Conservation (phyloP, 2,113 vertebrate species). For the Nothobranchius furzeri region DNA sequence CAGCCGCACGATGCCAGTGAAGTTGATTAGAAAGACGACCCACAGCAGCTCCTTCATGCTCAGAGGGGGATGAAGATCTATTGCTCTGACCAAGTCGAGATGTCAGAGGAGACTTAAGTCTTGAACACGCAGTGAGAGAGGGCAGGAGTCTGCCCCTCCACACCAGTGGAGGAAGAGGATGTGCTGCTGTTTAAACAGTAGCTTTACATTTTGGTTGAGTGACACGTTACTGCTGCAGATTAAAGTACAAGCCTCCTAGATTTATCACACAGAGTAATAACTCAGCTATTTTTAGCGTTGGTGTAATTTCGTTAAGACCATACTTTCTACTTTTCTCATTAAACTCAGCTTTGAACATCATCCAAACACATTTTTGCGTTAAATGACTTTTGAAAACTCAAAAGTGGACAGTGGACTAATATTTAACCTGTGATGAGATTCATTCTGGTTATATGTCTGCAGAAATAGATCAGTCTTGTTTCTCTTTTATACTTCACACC, state of each 20-base stretch:
- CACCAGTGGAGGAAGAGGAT: neutral
- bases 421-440: neutral
- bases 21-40: constrained; percentile 19
- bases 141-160: constrained; percentile 12
- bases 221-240: neutral
- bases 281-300: too few relatives aligned
- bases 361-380: too few relatives aligned
- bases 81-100: constrained; percentile 1
- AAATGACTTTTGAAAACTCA: too few relatives aligned
- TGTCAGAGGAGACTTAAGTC: too few relatives aligned
- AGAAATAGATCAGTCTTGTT: neutral
- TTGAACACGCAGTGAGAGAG: neutral
- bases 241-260: neutral
- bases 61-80: constrained; percentile 1
- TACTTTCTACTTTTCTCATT: too few relatives aligned
- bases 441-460: neutral
- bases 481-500: too few relatives aligned
- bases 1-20: neutral
- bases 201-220: neutral
- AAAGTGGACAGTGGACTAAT: too few relatives aligned
- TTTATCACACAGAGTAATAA: too few relatives aligned
- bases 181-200: neutral
- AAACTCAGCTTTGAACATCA: too few relatives aligned
- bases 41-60: constrained; percentile 14
- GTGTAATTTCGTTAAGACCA: too few relatives aligned